phyloP scores from a whole-genome alignment of 2,888 invertebrate genomes.

The Adineta ricciae region DNA sequence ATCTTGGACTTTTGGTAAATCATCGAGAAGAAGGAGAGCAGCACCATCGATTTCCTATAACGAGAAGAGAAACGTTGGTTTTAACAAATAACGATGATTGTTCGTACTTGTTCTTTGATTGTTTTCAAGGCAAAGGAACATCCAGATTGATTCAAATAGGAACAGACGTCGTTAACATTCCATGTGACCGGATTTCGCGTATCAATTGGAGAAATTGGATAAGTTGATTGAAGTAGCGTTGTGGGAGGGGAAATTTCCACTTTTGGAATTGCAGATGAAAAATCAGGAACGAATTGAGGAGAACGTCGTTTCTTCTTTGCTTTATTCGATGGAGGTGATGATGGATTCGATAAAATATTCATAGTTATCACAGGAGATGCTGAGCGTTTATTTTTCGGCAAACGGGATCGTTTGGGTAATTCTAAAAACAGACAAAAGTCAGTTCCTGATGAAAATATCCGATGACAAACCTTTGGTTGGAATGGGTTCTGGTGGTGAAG shows the following conservation, averaged over 20 bases:
- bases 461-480: not conserved
- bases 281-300: not conserved
- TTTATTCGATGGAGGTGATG: not conserved
- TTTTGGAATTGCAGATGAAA: not conserved
- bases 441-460: not conserved
- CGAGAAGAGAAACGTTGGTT: slow-evolving; percentile 35
- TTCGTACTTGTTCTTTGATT: slow-evolving; percentile 15
- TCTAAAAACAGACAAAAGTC: not conserved
- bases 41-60: slow-evolving; percentile 63
- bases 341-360: not conserved
- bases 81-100: slow-evolving; percentile 29
- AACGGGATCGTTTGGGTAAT: not conserved
- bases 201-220: not conserved
- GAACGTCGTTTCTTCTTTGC: not conserved
- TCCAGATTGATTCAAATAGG: not conserved
- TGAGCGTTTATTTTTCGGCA: not conserved
- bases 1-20: slow-evolving; percentile 60
- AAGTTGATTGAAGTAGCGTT: not conserved
- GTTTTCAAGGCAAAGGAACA: slow-evolving; percentile 13
- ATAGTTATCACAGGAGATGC: not conserved
- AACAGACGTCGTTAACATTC: slow-evolving; percentile 10
- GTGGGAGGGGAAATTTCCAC: not conserved
- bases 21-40: slow-evolving; percentile 60
- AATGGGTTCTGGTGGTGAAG: not conserved
- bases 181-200: not conserved